Evolutionary conservation across 1,140 invertebrate species (phyloP).

Genomic region (Propsilocerus akamusi): DNA sequence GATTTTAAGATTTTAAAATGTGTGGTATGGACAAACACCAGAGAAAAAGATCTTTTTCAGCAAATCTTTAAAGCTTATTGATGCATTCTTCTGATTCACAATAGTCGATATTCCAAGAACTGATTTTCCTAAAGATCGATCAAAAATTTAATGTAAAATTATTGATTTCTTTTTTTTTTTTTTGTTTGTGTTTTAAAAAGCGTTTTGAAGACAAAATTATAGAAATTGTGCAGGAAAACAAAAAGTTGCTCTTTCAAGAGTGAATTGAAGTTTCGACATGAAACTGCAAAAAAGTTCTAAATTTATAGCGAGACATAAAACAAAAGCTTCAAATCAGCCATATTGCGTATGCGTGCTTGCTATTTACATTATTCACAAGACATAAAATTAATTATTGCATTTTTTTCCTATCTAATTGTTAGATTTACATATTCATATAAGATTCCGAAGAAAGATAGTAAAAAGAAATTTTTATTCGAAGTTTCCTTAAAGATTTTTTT

Average conservation of each 20-base stretch:
- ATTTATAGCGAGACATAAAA: background rate
- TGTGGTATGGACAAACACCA: too few species aligned
- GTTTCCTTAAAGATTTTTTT: background rate
- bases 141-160: background rate
- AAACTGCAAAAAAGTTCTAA: background rate
- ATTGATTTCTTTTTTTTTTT: background rate
- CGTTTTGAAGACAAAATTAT: background rate
- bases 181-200: background rate
- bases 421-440: background rate
- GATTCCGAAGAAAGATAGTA: background rate
- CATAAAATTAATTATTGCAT: background rate
- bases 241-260: background rate
- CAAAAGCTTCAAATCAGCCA: background rate
- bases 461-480: background rate
- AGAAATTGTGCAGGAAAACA: background rate
- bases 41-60: too few species aligned
- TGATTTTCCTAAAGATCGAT: background rate
- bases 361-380: constrained; percentile 1
- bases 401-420: background rate
- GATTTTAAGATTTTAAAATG: too few species aligned
- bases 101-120: background rate
- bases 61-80: constrained; percentile 2
- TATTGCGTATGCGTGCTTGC: background rate
- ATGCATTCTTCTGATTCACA: background rate
- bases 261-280: background rate